Percentiles rank a stretch among this genome's conserved stretches.
Evolutionary conservation across 2,113 vertebrate species (phyloP).

Genomic region (Mastomys natalensis): DNA sequence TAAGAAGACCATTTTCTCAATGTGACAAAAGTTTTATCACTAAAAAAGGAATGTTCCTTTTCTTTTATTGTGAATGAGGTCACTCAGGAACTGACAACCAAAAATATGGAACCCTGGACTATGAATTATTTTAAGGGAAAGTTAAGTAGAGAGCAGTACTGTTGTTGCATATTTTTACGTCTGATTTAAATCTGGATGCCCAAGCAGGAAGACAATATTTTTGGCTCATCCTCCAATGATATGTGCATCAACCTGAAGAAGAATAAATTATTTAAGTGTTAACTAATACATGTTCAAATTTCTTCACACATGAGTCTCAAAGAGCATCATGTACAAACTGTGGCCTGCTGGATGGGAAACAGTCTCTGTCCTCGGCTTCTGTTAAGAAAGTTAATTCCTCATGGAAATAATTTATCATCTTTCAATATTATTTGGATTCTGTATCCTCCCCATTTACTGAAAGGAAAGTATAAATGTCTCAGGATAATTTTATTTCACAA

Average conservation of each 20-base stretch:
- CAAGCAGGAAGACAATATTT: not conserved
- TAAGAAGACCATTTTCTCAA: not conserved
- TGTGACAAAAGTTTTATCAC: not conserved
- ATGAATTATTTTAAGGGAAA: not conserved
- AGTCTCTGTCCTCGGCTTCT: not conserved
- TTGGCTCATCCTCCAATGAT: not conserved
- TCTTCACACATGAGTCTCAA: not conserved
- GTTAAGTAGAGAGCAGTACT: not conserved
- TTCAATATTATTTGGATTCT: not conserved
- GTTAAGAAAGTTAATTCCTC: not conserved
- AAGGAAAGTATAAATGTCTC: not conserved
- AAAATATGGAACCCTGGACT: not conserved
- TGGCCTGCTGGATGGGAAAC: fast-evolving
- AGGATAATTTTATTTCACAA: not conserved
- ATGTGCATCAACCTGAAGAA: not conserved
- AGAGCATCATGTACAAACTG: not conserved
- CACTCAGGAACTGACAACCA: not conserved
- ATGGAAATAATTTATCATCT: not conserved
- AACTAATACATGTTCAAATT: too few species aligned
- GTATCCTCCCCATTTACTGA: not conserved
- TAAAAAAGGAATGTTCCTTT: slow-evolving; percentile 44
- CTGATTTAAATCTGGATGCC: not conserved
- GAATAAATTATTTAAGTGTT: not conserved
- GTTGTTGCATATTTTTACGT: fast-evolving
- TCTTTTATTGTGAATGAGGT: slow-evolving; percentile 4